A percentile compares a stretch with the other conserved stretches of the same genome.
These are phyloP conservation scores for Pandemis corylana DNA, from an alignment of 2,888 invertebrate species.

Conservation along the genomic window DNA sequence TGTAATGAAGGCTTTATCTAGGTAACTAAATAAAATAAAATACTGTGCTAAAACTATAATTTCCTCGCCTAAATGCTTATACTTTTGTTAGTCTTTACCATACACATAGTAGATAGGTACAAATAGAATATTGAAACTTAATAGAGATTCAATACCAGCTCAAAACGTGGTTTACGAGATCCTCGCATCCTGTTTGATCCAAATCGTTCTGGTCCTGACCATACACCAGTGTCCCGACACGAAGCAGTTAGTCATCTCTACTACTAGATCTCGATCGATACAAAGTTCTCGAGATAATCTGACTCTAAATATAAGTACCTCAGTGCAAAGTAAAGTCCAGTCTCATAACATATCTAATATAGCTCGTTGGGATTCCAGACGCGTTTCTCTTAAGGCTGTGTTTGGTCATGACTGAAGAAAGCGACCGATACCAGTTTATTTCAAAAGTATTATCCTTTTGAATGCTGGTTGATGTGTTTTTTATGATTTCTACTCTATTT, in stretches of 20 bases:
- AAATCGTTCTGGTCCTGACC: slow-evolving; percentile 9
- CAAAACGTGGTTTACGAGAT: neutral
- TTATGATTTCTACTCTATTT: neutral
- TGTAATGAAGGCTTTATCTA: no score
- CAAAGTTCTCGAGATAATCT: slow-evolving; percentile 21
- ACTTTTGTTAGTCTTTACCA: no score
- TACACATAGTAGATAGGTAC: no score
- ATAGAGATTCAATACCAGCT: neutral
- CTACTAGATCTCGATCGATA: slow-evolving; percentile 32
- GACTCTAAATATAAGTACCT: slow-evolving; percentile 25
- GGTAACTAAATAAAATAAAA: no score
- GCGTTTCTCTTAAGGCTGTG: slow-evolving; percentile 57
- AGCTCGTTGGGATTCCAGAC: slow-evolving; percentile 62
- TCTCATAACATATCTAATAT: slow-evolving; percentile 30
- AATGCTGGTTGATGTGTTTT: neutral
- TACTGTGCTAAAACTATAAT: no score
- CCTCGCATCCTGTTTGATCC: slow-evolving; percentile 3
- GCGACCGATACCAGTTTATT: slow-evolving; percentile 3
- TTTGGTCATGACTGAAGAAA: neutral
- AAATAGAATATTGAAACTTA: neutral
- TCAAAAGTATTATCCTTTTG: neutral
- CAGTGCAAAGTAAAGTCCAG: slow-evolving; percentile 33
- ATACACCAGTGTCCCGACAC: neutral
- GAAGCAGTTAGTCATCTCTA: slow-evolving; percentile 30
- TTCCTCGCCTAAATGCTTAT: no score